Evolutionary conservation across 2,888 invertebrate species (phyloP).

Genomic region (Melikaiella ostensackeni): DNA sequence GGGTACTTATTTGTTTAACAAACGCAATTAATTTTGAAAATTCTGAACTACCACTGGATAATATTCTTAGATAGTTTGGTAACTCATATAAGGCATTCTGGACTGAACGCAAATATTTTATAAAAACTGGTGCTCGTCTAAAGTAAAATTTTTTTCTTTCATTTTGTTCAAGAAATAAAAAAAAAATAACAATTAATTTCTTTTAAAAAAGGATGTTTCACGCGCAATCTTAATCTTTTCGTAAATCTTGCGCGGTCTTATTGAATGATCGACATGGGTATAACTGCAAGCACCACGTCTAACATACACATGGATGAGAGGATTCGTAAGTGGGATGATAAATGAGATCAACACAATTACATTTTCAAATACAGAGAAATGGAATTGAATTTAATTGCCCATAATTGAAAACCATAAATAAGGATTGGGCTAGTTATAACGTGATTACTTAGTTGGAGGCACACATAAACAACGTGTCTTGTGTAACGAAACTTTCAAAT

Average conservation of each 20-base stretch:
- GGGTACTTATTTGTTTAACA: no score
- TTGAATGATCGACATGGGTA: not conserved
- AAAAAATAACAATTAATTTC: no score
- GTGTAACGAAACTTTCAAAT: conserved; percentile 15
- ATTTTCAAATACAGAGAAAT: conserved; percentile 17
- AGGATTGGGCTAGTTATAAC: conserved; percentile 17
- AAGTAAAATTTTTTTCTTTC: no score
- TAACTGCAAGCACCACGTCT: not conserved
- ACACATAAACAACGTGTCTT: conserved; percentile 8
- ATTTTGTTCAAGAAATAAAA: no score
- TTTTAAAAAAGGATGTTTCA: no score
- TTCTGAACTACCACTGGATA: no score
- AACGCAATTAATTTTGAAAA: no score
- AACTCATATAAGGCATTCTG: no score
- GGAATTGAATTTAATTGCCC: conserved; percentile 27
- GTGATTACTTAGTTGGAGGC: conserved; percentile 17
- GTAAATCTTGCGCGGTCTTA: conserved; percentile 7
- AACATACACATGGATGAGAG: not conserved
- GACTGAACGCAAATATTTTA: no score
- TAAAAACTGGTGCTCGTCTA: no score
- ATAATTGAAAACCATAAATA: conserved; percentile 34
- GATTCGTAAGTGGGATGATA: conserved; percentile 6
- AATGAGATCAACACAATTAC: conserved; percentile 5
- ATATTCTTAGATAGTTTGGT: no score
- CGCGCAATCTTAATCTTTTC: conserved; percentile 13